A percentile compares a stretch with the other conserved stretches of the same genome.
Conservation (phyloP, 2,888 invertebrate genomes). For the Ophonus ardosiacus region DNA sequence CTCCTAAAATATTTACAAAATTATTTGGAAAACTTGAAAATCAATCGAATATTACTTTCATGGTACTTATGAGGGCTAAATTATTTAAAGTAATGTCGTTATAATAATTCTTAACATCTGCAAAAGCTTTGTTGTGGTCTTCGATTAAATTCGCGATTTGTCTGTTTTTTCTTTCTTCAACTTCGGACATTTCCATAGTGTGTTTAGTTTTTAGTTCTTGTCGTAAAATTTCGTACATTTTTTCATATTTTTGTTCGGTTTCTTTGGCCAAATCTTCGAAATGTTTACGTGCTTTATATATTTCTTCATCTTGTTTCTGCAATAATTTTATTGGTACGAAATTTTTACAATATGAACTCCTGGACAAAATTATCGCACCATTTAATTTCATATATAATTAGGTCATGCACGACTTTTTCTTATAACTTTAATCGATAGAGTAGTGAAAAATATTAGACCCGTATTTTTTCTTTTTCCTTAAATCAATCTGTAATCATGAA, state of each 20-base stretch:
- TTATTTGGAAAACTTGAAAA: not conserved
- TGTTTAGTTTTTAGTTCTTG: slow-evolving; percentile 85
- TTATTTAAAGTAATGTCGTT: slow-evolving; percentile 97
- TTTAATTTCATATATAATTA: no score
- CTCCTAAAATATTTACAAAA: slow-evolving; percentile 74
- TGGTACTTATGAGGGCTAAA: slow-evolving; percentile 91
- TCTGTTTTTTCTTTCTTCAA: slow-evolving; percentile 93
- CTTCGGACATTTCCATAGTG: slow-evolving; percentile 90
- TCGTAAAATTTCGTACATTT: slow-evolving; percentile 85
- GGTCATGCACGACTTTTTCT: no score
- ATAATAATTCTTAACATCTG: slow-evolving; percentile 95
- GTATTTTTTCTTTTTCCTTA: no score
- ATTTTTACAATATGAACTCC: not conserved
- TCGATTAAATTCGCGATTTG: slow-evolving; percentile 89
- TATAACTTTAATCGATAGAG: no score
- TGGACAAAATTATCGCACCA: no score
- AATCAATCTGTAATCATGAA: no score
- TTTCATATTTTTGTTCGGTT: slow-evolving; percentile 84
- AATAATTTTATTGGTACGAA: slow-evolving; percentile 58
- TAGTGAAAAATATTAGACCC: no score
- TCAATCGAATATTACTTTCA: slow-evolving; percentile 81
- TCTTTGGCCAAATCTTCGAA: slow-evolving; percentile 84
- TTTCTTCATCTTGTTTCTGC: slow-evolving; percentile 75
- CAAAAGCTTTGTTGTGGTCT: slow-evolving; percentile 90
- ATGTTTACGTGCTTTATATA: slow-evolving; percentile 79